A percentile compares a stretch with the other conserved stretches of the same genome.
Conservation (phyloP, 2,113 vertebrate genomes). For the Triplophysa rosa region DNA sequence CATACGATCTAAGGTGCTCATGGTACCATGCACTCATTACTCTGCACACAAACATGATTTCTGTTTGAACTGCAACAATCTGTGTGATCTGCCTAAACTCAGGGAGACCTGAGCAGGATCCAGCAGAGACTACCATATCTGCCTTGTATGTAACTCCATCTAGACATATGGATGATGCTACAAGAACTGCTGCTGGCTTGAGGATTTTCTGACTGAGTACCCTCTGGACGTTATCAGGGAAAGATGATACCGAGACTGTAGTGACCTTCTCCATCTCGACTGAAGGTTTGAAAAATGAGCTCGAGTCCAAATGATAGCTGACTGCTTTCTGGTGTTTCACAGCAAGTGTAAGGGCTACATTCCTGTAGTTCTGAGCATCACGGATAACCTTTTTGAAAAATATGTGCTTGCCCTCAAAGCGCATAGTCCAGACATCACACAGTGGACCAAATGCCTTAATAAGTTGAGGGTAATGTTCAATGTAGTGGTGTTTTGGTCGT, state of each 20-base stretch:
- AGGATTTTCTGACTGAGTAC: too few species aligned
- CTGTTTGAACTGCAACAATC: too few species aligned
- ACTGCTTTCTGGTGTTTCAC: conserved; percentile 39
- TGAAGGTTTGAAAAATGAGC: conserved; percentile 23
- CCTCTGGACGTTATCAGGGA: conserved; percentile 37
- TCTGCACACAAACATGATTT: too few species aligned
- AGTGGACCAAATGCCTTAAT: conserved; percentile 24
- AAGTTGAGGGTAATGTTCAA: conserved; percentile 21
- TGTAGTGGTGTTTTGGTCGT: conserved; percentile 30
- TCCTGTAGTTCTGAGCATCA: conserved; percentile 39
- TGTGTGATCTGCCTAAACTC: too few species aligned
- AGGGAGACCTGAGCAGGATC: too few species aligned
- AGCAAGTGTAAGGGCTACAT: conserved; percentile 34
- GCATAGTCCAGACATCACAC: conserved; percentile 25
- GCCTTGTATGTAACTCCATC: too few species aligned
- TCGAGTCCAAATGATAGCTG: conserved; percentile 16
- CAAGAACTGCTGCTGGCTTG: too few species aligned
- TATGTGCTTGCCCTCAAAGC: neutral
- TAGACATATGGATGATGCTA: too few species aligned
- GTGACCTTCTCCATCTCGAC: conserved; percentile 38
- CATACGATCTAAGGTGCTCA: too few species aligned
- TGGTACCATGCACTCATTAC: too few species aligned
- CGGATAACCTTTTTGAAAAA: conserved; percentile 18
- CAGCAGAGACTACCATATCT: too few species aligned
- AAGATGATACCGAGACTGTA: neutral